phyloP scores from a whole-genome alignment of 2,797 vertebrate genomes.

The Platyrinchus mystaceus region DNA sequence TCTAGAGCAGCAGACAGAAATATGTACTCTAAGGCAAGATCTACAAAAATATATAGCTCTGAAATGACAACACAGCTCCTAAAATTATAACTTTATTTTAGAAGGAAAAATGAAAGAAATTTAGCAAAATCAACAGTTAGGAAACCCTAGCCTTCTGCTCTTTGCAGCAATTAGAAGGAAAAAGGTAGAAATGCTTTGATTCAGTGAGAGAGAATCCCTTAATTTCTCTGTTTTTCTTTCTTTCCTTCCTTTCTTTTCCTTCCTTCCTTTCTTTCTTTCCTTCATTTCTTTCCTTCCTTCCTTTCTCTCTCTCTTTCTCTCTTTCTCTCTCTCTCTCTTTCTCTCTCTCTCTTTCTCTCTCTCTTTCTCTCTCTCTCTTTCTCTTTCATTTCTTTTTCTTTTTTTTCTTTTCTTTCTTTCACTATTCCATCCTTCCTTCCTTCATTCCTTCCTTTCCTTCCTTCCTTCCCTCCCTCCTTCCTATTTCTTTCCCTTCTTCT shows the following conservation, averaged over 20 bases:
- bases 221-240: fast-evolving
- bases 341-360: neutral
- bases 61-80: neutral
- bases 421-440: fast-evolving
- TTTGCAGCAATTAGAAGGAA: neutral
- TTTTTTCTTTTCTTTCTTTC: fast-evolving
- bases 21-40: neutral
- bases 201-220: neutral
- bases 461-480: fast-evolving
- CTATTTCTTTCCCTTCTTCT: fast-evolving
- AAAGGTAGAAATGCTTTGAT: neutral
- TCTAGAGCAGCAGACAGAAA: slow-evolving; percentile 59
- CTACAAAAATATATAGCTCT: slow-evolving; percentile 35
- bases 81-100: slow-evolving; percentile 23
- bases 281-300: neutral
- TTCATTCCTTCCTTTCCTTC: no score
- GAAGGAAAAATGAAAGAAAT: neutral
- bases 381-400: no score
- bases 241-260: fast-evolving
- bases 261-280: no score
- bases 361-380: neutral
- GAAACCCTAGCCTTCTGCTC: slow-evolving; percentile 35
- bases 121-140: slow-evolving; percentile 42
- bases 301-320: neutral
- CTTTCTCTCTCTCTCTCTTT: neutral